Base-by-base conservation (phyloP, 2,113 vertebrate genomes). In the Dolichotis patagonum region DNA sequence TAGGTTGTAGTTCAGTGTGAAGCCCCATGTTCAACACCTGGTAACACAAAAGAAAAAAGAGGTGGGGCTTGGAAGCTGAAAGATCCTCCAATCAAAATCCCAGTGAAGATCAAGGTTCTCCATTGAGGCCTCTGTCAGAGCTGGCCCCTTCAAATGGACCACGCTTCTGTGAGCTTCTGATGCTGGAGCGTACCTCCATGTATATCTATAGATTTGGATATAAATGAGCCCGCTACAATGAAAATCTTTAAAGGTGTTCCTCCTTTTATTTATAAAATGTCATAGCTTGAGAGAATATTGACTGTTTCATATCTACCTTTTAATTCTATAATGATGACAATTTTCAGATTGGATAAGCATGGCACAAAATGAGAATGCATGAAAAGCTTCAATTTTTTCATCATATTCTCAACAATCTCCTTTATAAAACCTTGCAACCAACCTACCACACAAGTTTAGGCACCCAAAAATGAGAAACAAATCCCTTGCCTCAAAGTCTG, bases 261-360 rank as follows among this genome's bases (percentile, higher is more conserved):
- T 85, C 20, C 19, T 91, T 78, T 77, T 80, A 69, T 82, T 85
- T 77, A 93, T 62, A 85, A 83, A 77, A 75, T 88, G 65, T 35
- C 77, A 63, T 28, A 43, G n/a, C 65, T 83, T 62, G n/a, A 56
- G 20, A 95, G 49, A 78, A 69, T 62, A 62, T 28, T 96, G 82
- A 62, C 30, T 75, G 26, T 62, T 85, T 85, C 69, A 75, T 1
- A 56, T 46, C 30, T 67, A 82, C 77, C 17, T 86, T 56, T 88
- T 56, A 60, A 19, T 78, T 95, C 83, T 92, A 89, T 65, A 91
- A 28, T 62, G 77, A 30, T 85, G 71, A 28, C 19, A 78, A 54
- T 77, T 84, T 96, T 95, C 83, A 97, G 71, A 63, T 24, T 65
- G 63, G 85, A 58, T 58, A 43, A 90, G 84, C 77, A 91, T 71